Conservation (phyloP, 2,888 invertebrate species). For the Deroplatys truncata region DNA sequence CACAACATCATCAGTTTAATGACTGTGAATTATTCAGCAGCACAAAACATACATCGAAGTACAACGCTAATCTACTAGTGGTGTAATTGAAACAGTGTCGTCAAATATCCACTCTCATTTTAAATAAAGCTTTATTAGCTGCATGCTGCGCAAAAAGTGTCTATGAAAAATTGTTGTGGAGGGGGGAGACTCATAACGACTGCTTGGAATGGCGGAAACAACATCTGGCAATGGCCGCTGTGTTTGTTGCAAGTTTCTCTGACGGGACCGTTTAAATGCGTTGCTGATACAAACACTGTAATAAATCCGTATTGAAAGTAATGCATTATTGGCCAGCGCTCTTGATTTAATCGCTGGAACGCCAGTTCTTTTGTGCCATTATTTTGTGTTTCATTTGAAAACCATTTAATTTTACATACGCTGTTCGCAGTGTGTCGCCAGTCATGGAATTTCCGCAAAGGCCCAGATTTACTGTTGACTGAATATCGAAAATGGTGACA, state of each 20-base stretch:
- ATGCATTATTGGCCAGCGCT: not conserved
- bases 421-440: not conserved
- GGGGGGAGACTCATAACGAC: not conserved
- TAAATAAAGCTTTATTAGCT: not conserved
- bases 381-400: not conserved
- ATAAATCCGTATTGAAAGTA: not conserved
- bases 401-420: not conserved
- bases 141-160: not conserved
- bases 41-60: not conserved
- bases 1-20: not conserved
- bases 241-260: not conserved
- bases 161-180: not conserved
- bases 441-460: not conserved
- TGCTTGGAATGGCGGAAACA: not conserved
- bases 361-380: not conserved
- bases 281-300: not conserved
- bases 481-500: not conserved
- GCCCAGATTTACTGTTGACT: not conserved
- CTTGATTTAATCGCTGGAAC: not conserved
- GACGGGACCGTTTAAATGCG: not conserved
- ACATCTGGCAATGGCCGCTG: not conserved
- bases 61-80: not conserved
- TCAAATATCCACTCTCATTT: not conserved
- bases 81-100: not conserved
- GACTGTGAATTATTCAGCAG: not conserved